Evolutionary conservation across 2,113 vertebrate species (phyloP).

Genomic region (Narcine bancroftii): DNA sequence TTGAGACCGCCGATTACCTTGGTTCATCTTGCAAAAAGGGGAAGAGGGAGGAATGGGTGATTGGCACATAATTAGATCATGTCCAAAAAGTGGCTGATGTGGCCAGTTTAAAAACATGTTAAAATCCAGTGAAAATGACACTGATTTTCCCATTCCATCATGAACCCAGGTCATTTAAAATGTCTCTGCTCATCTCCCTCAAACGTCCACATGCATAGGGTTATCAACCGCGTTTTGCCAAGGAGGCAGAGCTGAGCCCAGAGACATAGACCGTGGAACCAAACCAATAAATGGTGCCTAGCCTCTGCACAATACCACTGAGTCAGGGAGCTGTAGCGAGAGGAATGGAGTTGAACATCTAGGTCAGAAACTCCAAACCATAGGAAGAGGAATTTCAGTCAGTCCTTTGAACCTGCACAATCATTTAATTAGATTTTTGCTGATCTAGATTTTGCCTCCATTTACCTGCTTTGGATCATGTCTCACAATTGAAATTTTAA

Average conservation of each 20-base stretch:
- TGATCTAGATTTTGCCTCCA: too few relatives aligned
- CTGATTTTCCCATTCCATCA: background rate
- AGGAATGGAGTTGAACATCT: background rate
- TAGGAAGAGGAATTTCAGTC: too few relatives aligned
- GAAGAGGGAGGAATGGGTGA: background rate
- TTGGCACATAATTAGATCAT: background rate
- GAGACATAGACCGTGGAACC: background rate
- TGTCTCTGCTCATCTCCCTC: background rate
- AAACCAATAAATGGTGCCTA: background rate
- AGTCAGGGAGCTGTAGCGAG: background rate
- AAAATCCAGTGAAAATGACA: background rate
- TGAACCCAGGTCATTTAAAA: background rate
- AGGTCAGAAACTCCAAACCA: too few relatives aligned
- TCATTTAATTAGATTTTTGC: too few relatives aligned
- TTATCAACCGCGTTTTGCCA: background rate
- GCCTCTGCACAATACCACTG: background rate
- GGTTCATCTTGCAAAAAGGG: background rate
- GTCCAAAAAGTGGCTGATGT: background rate
- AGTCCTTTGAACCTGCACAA: too few relatives aligned
- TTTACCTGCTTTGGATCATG: too few relatives aligned
- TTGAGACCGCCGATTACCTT: background rate
- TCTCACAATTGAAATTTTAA: too few relatives aligned
- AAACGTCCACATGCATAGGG: background rate
- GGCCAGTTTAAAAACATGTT: background rate
- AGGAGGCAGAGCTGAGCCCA: background rate